Evolutionary conservation across 1,140 invertebrate species (phyloP).

Genomic region (Grapholita molesta): DNA sequence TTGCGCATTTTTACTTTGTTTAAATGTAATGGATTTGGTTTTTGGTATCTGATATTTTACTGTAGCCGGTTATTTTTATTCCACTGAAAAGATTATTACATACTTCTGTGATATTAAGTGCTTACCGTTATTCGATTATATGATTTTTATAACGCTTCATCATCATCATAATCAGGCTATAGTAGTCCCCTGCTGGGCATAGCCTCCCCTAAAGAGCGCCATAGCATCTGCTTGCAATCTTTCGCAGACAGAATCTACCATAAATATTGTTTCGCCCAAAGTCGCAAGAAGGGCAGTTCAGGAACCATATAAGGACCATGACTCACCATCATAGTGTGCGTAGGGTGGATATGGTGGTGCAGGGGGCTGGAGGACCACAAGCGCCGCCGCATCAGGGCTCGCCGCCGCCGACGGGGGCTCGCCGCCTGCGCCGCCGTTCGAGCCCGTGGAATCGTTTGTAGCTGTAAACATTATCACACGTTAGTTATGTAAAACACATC

Average conservation of each 20-base stretch:
- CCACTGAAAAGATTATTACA: neutral
- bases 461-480: constrained; percentile 43
- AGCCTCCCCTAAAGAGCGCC: too few species aligned
- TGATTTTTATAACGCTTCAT: too few species aligned
- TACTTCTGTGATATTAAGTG: neutral
- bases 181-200: too few species aligned
- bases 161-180: too few species aligned
- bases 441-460: constrained; percentile 67
- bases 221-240: too few species aligned
- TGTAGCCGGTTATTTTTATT: neutral
- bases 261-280: too few species aligned
- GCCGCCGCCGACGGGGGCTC: constrained; percentile 67
- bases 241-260: too few species aligned
- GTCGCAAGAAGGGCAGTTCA: too few species aligned
- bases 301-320: neutral
- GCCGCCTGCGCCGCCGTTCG: constrained; percentile 50
- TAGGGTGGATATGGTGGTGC: constrained; percentile 68
- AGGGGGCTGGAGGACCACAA: constrained; percentile 67
- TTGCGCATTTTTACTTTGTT: neutral
- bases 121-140: too few species aligned
- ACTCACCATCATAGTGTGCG: constrained; percentile 68
- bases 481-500: too few species aligned
- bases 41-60: neutral
- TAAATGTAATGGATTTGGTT: constrained; percentile 1
- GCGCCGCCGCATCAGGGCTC: constrained; percentile 64